Evolutionary conservation across 2,797 vertebrate species (phyloP), one percentile per base, ranked within the genome.

Genomic region (Sus cebifrons): DNA sequence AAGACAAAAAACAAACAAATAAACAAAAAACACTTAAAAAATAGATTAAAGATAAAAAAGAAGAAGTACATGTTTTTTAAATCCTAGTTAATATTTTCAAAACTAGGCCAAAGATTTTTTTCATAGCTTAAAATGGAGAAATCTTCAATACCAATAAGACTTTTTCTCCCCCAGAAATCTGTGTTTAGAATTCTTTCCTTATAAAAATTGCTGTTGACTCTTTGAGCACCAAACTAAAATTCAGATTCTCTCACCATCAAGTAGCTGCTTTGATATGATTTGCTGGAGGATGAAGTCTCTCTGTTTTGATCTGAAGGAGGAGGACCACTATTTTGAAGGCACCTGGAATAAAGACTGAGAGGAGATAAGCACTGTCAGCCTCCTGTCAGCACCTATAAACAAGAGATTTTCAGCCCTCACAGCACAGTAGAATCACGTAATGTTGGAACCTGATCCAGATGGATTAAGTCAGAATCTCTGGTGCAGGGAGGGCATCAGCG

Each of bases 41-140:
- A 36, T 74, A 86, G 44, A 49, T 91, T 89, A 88, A 92, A 93
- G 56, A 74, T 49, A 27, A 90, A 97, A 74, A 73, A 83, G 25
- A 74, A 3, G 21, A 12, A 58, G 77, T 32, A 71, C 2, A 56
- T 81, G 23, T 3, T 62, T 79, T 94, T 62, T 23, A n/a, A 60
- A 70, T 65, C 74, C 85, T 88, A 27, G n/a, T 78, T 52, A 91
- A 21, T 79, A 3, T 29, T 81, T 83, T 67, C 29, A 77, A 95
- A 89, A 89, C 62, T 52, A 73, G 44, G 54, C 27, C 49, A 64
- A 77, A 86, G 67, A 18, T n/a, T 54, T 52, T 79, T 70, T 52
- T 89, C n/a, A 56, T 36, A 25, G 1, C 15, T 92, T 84, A 18
- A 49, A 84, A 70, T 32, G 12, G 36, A 13, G 44, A 82, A 95